Evolutionary conservation across 1,140 invertebrate species (phyloP), one percentile per base, ranked within the genome.

Genomic region (Tigriopus japonicus): DNA sequence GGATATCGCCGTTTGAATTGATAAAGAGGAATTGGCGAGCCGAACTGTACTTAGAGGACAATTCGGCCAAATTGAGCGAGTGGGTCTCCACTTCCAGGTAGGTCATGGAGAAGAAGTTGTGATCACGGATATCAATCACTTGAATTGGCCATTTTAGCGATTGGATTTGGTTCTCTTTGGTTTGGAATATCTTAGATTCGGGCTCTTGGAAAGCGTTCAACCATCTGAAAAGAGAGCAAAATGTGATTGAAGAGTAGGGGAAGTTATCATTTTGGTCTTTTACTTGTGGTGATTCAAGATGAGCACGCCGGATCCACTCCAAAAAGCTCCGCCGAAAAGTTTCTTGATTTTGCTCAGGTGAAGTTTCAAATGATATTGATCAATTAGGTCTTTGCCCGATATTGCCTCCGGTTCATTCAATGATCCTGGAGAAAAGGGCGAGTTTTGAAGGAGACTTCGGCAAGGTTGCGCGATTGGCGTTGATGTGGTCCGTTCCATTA

Each of bases 271-370:
- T 17, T 55, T 14, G 14, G 9, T 19, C 2, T 5, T 24, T 15
- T 42, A 58, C 55, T 40, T 58, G 40, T 58, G 55, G 6, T 15
- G 15, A 42, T 41, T 58, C 2, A 58, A 24, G n/a, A 58, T 58
- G 12, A 58, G 41, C 17, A 41, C 55, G 21, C 55, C 35, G 14
- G 55, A 58, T 40, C 55, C 12, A 19, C 55, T 58, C 55, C 55
- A 58, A 19, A 41, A 58, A 42, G 55, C 55, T 58, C 40, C 40
- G 15, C 55, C 55, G 15, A 17, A 58, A 43, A 41, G 28, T 42
- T 24, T n/a, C 21, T 41, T 41, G 28, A 58, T 58, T 58, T 40
- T 40, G 5, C 55, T 23, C 55, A 28, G 15, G 9, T 40, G 15
- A n/a, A n/a, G n/a, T 42, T 23, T 42, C 28, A 13, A 7, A 41